phyloP scores from a whole-genome alignment of 2,113 vertebrate species.

The Microcebus lehilahytsara region DNA sequence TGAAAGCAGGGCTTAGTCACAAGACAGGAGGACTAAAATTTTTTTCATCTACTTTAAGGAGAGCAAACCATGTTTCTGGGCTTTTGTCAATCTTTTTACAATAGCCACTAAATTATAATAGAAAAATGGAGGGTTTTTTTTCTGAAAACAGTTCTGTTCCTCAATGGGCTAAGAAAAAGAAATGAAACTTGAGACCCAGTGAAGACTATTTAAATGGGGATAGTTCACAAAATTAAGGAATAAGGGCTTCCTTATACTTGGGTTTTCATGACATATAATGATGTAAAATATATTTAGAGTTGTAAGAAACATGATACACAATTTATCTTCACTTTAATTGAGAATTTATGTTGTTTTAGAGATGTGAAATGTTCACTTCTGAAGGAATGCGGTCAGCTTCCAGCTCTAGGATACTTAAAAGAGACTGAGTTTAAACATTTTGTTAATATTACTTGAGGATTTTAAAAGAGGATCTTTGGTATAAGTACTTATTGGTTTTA shows the following conservation, averaged over 20 bases:
- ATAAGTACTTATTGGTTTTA: not conserved
- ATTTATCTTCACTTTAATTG: not conserved
- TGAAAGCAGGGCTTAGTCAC: not conserved
- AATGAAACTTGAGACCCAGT: not conserved
- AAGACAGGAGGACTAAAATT: too few relatives aligned
- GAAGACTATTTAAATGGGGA: not conserved
- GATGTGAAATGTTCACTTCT: not conserved
- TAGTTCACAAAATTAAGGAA: not conserved
- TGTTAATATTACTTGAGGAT: not conserved
- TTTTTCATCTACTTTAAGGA: too few relatives aligned
- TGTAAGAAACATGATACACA: not conserved
- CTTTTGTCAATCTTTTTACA: not conserved
- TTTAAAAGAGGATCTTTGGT: not conserved
- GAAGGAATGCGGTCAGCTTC: not conserved
- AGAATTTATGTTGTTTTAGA: not conserved
- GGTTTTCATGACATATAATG: not conserved
- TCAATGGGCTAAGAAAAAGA: not conserved
- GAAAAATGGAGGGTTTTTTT: not conserved
- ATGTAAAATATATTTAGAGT: not conserved
- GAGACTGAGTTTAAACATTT: not conserved
- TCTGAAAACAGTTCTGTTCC: not conserved
- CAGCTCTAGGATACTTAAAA: not conserved
- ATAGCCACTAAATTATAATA: not conserved
- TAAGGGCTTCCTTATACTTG: not conserved
- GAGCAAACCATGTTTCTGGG: too few relatives aligned